These are phyloP conservation scores for Dryocosmus kuriphilus DNA, from an alignment of 2,888 invertebrate genomes.

Conservation along the genomic window DNA sequence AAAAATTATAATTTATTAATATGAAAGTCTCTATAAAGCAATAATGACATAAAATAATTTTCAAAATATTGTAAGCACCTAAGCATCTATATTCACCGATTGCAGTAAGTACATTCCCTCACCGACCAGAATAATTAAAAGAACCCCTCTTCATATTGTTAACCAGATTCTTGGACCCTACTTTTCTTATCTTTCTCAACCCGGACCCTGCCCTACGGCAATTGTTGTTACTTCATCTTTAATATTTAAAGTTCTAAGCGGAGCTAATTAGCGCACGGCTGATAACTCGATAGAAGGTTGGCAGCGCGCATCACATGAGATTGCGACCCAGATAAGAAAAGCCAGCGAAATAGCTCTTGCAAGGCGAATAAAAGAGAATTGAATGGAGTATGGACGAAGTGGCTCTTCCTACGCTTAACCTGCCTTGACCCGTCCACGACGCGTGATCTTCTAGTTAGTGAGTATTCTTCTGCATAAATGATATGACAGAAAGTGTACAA, in stretches of 20 bases:
- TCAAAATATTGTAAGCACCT: neutral
- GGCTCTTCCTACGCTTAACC: neutral
- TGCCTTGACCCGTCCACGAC: slow-evolving; percentile 1
- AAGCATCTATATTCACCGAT: no score
- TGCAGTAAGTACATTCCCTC: neutral
- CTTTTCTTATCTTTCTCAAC: neutral
- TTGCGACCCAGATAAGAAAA: slow-evolving; percentile 3
- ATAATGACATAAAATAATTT: neutral
- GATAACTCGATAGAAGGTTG: slow-evolving; percentile 16
- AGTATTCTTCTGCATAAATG: neutral
- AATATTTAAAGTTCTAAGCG: slow-evolving; percentile 5
- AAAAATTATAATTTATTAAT: neutral
- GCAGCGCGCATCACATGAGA: slow-evolving; percentile 22
- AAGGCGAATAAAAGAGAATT: neutral
- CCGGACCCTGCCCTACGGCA: neutral
- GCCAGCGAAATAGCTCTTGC: slow-evolving; percentile 6
- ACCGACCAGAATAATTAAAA: slow-evolving; percentile 1
- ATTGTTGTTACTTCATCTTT: neutral
- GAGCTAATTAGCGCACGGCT: slow-evolving; percentile 16
- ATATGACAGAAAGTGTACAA: slow-evolving; percentile 3
- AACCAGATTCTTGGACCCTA: neutral
- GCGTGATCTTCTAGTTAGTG: no score
- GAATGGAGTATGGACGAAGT: neutral
- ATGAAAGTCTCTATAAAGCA: neutral
- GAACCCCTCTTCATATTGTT: slow-evolving; percentile 6